Evolutionary conservation across 2,888 invertebrate genomes (phyloP), one percentile per base, ranked within the genome.

Genomic region (Adela reaumurella): DNA sequence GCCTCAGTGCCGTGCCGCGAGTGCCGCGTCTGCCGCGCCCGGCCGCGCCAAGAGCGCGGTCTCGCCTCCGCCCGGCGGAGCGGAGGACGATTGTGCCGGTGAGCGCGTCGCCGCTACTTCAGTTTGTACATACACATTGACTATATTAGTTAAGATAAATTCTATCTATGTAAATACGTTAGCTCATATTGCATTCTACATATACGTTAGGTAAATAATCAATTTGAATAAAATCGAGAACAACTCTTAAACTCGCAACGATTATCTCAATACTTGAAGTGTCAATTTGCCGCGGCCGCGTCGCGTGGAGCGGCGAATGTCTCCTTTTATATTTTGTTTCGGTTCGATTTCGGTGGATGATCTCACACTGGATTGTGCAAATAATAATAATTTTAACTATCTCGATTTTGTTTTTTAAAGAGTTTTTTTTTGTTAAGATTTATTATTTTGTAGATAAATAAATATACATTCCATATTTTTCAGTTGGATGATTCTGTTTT

Each of bases 21-120:
- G 17, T 10, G 60, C 63, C 59, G 56, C 67, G 64, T 57, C 67
- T 3, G 35, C 65, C 59, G 51, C 47, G 56, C 61, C 59, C 52
- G 61, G 63, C 47, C 42, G 16, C 50, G 19, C 43, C 54, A 68
- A 70, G 68, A 61, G 60, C 62, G 55, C 59, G 61, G 63, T 62
- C 62, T 58, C 64, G 64, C 64, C 64, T 57, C 64, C 60, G 62
- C 54, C 18, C 17, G 45, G 11, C 18, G 17, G 11, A 5, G 11
- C 45, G 19, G 17, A 19, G 45, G 18, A 17, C 24, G 24, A 24
- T 8, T 6, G 24, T 4, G 24, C 24, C 24, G 24, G 24, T 8
- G 24, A 24, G 24, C 24, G 24, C 24, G n/a, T n/a, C n/a, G n/a
- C 35, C n/a, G 35, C 35, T 14, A 35, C 14, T 14, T n/a, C n/a